phyloP scores from a whole-genome alignment of 2,888 invertebrate species.

The Barypeithes pellucidus region DNA sequence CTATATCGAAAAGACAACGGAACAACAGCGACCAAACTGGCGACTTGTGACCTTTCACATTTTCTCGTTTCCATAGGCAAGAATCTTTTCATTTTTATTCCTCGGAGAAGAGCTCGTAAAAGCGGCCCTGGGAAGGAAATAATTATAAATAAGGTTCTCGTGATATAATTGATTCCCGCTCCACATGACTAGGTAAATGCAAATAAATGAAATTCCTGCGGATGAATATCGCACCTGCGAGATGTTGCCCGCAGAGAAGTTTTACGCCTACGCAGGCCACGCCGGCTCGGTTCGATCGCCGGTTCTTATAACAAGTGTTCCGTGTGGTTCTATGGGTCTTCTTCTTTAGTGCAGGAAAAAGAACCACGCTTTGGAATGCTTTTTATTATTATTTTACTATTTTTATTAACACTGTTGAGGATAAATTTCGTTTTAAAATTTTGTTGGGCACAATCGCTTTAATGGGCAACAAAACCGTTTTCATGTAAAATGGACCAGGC shows the following conservation, averaged over 20 bases:
- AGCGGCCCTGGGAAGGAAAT: constrained; percentile 50
- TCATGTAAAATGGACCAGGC: too few species aligned
- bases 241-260: constrained; percentile 37
- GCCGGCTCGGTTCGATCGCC: constrained; percentile 21
- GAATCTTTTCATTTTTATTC: constrained; percentile 46
- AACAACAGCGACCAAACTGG: not conserved
- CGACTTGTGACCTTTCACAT: constrained; percentile 16
- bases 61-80: not conserved
- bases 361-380: too few species aligned
- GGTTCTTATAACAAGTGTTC: constrained; percentile 42
- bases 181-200: constrained; percentile 56
- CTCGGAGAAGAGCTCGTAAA: not conserved
- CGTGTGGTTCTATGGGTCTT: constrained; percentile 3
- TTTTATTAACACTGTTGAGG: too few species aligned
- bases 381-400: too few species aligned
- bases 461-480: too few species aligned
- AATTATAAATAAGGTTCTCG: constrained; percentile 51
- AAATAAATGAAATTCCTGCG: constrained; percentile 56
- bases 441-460: too few species aligned
- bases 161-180: constrained; percentile 52
- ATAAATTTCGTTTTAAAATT: too few species aligned
- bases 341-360: constrained; percentile 13
- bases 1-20: not conserved
- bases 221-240: constrained; percentile 56
- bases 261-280: constrained; percentile 49